Percentiles rank a stretch among this genome's conserved stretches.
Evolutionary conservation across 1,140 invertebrate species (phyloP).

Genomic region (Heliothis virescens): DNA sequence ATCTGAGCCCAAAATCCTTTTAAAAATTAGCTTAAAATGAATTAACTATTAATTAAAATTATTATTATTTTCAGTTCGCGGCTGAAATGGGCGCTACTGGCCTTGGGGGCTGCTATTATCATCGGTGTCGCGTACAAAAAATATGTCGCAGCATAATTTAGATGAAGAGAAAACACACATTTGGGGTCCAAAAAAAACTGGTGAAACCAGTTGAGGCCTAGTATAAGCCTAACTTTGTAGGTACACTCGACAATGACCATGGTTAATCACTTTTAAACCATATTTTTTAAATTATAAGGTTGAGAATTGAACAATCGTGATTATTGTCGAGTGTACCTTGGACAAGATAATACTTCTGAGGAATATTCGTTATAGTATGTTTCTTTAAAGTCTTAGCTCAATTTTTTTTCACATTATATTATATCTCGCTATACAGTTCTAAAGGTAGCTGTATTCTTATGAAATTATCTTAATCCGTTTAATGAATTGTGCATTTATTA

Average conservation of each 20-base stretch:
- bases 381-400: neutral
- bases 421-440: too few relatives aligned
- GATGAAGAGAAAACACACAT: slow-evolving; percentile 6
- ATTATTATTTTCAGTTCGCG: slow-evolving; percentile 65
- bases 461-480: too few relatives aligned
- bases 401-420: neutral
- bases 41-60: too few relatives aligned
- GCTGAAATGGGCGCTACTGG: slow-evolving; percentile 72
- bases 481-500: too few relatives aligned
- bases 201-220: slow-evolving; percentile 27
- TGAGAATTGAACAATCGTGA: too few relatives aligned
- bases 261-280: too few relatives aligned
- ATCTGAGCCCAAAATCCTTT: neutral
- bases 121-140: slow-evolving; percentile 74
- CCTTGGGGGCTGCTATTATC: slow-evolving; percentile 67
- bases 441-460: too few relatives aligned
- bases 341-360: neutral
- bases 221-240: slow-evolving; percentile 26
- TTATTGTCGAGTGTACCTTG: too few relatives aligned
- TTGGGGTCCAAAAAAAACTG: slow-evolving; percentile 41
- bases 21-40: neutral
- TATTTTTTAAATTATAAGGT: too few relatives aligned
- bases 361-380: neutral
- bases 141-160: slow-evolving; percentile 53
- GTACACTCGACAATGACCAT: neutral